phyloP scores from a whole-genome alignment of 2,797 vertebrate species.

The Acipenser transmontanus region DNA sequence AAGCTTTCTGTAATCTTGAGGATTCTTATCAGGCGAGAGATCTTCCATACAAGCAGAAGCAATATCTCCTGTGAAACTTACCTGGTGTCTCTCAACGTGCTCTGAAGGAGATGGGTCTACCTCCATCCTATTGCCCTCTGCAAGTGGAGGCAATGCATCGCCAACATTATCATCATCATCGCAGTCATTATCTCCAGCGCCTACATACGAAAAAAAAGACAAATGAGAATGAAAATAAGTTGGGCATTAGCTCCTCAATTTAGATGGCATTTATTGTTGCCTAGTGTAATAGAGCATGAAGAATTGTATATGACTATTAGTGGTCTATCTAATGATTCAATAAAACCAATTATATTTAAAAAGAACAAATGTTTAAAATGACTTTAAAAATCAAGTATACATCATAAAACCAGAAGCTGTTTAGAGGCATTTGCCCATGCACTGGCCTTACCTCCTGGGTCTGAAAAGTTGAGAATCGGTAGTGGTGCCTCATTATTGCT shows the following conservation, averaged over 20 bases:
- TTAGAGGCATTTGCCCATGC: too few relatives aligned
- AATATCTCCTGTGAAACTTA: constrained; percentile 17
- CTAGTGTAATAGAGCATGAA: neutral
- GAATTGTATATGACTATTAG: too few relatives aligned
- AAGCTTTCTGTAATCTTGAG: too few relatives aligned
- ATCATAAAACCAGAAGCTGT: too few relatives aligned
- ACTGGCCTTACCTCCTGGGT: too few relatives aligned
- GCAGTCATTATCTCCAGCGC: neutral
- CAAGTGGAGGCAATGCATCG: constrained; percentile 31
- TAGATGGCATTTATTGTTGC: too few relatives aligned
- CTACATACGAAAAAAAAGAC: constrained; percentile 17
- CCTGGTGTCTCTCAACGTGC: constrained; percentile 56
- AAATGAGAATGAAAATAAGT: neutral
- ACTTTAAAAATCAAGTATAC: too few relatives aligned
- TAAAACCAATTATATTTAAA: too few relatives aligned
- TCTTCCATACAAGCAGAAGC: too few relatives aligned
- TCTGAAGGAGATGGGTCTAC: constrained; percentile 33
- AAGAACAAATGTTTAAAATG: too few relatives aligned
- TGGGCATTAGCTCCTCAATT: neutral
- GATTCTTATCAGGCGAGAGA: too few relatives aligned
- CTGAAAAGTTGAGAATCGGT: constrained; percentile 10
- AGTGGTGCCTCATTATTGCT: neutral
- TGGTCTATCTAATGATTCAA: too few relatives aligned
- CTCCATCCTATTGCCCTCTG: constrained; percentile 32
- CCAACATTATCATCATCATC: constrained; percentile 9